phyloP scores from a whole-genome alignment of 2,797 vertebrate genomes.

The Simalia tracyae region DNA sequence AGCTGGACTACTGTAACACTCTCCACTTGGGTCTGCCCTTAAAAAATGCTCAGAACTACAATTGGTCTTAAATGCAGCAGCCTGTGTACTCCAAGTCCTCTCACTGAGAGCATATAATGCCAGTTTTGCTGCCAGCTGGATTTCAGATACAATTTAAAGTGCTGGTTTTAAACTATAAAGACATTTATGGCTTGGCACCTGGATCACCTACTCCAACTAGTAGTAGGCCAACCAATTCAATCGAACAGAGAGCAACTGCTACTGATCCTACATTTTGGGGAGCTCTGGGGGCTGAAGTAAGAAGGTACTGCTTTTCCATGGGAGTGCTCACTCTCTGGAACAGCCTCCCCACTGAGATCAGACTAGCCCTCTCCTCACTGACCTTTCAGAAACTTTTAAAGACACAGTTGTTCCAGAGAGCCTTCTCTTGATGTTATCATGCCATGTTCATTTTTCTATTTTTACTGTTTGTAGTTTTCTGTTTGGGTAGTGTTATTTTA shows the following conservation, averaged over 20 bases:
- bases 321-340: not conserved
- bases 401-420: not conserved
- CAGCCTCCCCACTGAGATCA: not conserved
- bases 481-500: not conserved
- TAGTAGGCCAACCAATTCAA: not conserved
- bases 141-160: not conserved
- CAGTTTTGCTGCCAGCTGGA: not conserved
- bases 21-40: not conserved
- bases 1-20: not conserved
- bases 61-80: not conserved
- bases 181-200: not conserved
- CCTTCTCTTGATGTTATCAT: not conserved
- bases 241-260: not conserved
- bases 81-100: not conserved
- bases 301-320: not conserved
- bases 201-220: not conserved
- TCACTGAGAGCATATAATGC: not conserved
- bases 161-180: not conserved
- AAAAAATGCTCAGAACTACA: not conserved
- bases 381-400: not conserved
- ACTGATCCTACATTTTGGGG: not conserved
- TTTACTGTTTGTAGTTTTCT: not conserved
- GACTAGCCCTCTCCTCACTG: not conserved
- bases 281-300: not conserved
- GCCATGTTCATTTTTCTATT: not conserved